These are phyloP conservation scores for Cuniculus paca DNA, from an alignment of 2,797 vertebrate genomes.

Conservation along the genomic window DNA sequence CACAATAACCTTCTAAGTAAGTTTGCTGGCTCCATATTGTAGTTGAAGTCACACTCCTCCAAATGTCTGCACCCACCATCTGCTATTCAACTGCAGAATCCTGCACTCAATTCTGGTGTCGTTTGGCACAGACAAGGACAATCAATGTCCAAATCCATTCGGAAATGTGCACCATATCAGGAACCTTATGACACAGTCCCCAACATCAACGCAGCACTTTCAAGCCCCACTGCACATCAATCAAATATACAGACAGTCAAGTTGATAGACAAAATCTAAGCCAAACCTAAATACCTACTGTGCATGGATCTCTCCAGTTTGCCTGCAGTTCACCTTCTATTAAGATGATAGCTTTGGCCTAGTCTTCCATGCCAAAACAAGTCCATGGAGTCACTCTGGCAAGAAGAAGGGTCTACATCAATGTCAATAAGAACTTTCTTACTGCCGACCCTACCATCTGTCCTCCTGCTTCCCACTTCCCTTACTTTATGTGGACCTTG, in stretches of 20 bases:
- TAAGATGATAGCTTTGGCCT: conserved; percentile 82
- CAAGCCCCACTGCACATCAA: conserved; percentile 79
- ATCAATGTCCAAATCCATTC: conserved; percentile 84
- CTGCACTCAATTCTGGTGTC: conserved; percentile 81
- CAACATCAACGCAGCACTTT: conserved; percentile 80
- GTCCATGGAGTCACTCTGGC: conserved; percentile 86
- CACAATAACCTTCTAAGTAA: conserved; percentile 86
- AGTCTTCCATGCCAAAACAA: conserved; percentile 83
- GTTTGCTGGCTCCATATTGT: conserved; percentile 81
- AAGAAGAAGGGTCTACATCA: conserved; percentile 85
- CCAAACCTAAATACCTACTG: conserved; percentile 81
- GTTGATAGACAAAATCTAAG: conserved; percentile 82
- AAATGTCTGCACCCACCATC: conserved; percentile 84
- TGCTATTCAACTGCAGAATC: conserved; percentile 82
- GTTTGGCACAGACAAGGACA: conserved; percentile 81
- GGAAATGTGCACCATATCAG: conserved; percentile 84
- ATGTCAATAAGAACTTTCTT: conserved; percentile 84
- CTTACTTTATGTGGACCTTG: conserved; percentile 82
- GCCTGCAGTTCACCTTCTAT: conserved; percentile 84
- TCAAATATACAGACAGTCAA: conserved; percentile 82
- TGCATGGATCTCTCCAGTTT: conserved; percentile 81
- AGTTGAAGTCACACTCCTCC: conserved; percentile 83
- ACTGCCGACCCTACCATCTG: conserved; percentile 84
- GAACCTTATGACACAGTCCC: conserved; percentile 84
- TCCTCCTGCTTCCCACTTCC: conserved; percentile 77